Evolutionary conservation across 2,113 vertebrate species (phyloP).

Genomic region (Pontoporia blainvillei): DNA sequence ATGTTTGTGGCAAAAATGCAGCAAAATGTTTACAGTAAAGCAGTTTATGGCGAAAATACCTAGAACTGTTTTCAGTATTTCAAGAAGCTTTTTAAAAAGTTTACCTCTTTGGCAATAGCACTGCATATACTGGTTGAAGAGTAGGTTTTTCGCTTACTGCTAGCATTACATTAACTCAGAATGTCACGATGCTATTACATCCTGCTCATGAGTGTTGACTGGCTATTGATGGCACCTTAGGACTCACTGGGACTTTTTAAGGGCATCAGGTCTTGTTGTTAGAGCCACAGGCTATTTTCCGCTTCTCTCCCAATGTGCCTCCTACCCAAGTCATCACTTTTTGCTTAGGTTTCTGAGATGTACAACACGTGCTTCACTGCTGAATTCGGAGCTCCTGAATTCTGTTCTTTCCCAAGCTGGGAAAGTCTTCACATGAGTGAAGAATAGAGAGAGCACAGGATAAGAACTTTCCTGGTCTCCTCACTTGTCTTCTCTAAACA

Average conservation of each 20-base stretch:
- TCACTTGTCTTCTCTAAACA: background rate
- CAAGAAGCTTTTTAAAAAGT: background rate
- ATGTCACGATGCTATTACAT: background rate
- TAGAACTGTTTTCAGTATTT: constrained; percentile 8
- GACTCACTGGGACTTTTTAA: background rate
- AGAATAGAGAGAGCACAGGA: background rate
- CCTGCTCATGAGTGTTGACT: background rate
- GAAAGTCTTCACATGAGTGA: background rate
- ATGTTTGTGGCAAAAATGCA: background rate
- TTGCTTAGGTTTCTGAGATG: background rate
- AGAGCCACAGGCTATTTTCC: background rate
- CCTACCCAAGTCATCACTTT: background rate
- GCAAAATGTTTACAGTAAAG: background rate
- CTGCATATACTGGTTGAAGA: background rate
- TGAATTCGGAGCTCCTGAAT: background rate
- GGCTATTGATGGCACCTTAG: background rate
- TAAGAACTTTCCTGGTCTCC: background rate
- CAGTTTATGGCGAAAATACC: background rate
- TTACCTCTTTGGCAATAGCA: background rate
- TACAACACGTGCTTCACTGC: background rate
- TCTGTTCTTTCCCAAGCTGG: background rate
- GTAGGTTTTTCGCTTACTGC: background rate
- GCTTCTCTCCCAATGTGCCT: background rate
- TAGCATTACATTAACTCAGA: constrained; percentile 5
- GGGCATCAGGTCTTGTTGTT: background rate